Conservation (phyloP, 2,888 invertebrate genomes). For the Mantis religiosa region DNA sequence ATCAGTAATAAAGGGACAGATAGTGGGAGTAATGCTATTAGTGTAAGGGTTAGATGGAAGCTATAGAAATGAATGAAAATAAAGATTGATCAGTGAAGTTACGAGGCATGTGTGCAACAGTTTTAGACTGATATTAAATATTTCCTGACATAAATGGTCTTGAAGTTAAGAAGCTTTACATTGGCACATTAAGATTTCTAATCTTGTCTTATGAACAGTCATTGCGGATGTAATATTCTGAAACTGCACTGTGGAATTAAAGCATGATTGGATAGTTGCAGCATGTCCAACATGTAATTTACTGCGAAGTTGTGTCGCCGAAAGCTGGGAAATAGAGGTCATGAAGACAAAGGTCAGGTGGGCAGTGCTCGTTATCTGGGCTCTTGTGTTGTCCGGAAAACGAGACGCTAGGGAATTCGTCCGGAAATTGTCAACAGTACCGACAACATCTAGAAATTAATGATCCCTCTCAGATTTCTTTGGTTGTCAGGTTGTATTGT, state of each 20-base stretch:
- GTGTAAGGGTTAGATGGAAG: no score
- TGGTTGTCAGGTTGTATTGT: background rate
- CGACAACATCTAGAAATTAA: background rate
- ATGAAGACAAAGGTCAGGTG: background rate
- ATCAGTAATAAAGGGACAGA: no score
- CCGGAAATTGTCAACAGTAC: conserved; percentile 20
- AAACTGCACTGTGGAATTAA: background rate
- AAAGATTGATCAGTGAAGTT: no score
- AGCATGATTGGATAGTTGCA: background rate
- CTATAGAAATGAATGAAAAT: no score
- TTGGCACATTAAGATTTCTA: no score
- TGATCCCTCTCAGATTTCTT: background rate
- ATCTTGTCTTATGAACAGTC: no score
- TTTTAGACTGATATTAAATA: no score
- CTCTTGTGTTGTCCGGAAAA: conserved; percentile 12
- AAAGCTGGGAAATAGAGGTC: background rate
- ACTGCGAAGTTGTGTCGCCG: background rate
- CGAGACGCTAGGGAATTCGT: conserved; percentile 23
- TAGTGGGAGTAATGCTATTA: no score
- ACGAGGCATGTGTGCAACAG: no score
- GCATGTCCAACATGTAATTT: background rate
- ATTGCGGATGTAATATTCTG: no score
- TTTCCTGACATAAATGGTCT: no score
- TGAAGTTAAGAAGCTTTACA: no score
- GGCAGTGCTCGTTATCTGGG: background rate